Base-by-base conservation (phyloP, 2,797 vertebrate genomes). In the Argentina silus region DNA sequence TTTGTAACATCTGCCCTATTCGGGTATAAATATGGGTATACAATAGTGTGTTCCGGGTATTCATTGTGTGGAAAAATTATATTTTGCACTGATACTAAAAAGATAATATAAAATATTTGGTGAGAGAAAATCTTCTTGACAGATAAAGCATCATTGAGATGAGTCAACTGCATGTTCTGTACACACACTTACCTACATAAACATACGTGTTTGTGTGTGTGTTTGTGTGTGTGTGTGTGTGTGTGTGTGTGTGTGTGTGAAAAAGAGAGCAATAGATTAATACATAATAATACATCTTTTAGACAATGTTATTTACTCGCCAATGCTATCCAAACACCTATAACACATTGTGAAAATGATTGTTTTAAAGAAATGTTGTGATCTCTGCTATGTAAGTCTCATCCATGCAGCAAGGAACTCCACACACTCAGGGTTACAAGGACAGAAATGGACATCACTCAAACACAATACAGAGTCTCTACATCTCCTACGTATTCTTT, bases 271-370 rank as follows among this genome's bases (percentile, higher is more conserved):
- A 74, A 81, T 0, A 56, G 80, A 83, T 81, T 77, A 47, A 17
- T 36, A 36, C 27, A 36, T 36, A 36, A 4, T 36, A 36, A 36
- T 36, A 36, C 27, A 77, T 82, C 78, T 76, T 61, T 73, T 62
- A 82, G 72, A 57, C 21, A 17, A 67, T 44, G 63, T 78, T 72
- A 74, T 65, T 47, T 86, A 81, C 74, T 73, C 83, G 77, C 84
- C 72, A 90, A 92, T 79, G 89, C 86, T 85, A 90, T 84, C 88
- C 88, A 56, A 74, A 88, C 82, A 85, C 89, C 83, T 59, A 91
- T 87, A 83, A 83, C 85, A 79, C 69, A 74, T 36, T 61, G 78
- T 77, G 80, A 81, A 74, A 80, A 76, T 81, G 78, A 77, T 74
- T 53, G 51, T 53, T 53, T 17, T 61, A 69, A 79, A 86, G 87